phyloP scores from a whole-genome alignment of 2,888 invertebrate genomes.

The Lochmaea capreae region DNA sequence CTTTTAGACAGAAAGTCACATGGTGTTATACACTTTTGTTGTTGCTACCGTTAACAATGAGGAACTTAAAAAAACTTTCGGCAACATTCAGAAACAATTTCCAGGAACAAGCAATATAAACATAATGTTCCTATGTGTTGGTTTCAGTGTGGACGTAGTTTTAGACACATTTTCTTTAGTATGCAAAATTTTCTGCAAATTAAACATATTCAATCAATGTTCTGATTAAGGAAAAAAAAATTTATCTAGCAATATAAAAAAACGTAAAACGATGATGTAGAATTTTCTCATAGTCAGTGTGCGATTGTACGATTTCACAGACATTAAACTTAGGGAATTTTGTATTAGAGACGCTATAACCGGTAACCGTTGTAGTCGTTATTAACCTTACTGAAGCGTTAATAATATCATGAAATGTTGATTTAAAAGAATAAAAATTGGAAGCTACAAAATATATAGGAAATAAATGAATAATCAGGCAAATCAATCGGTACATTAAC shows the following conservation, averaged over 20 bases:
- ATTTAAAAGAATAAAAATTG: not conserved
- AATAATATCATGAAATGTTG: not conserved
- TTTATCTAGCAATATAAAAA: not conserved
- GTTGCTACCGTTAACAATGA: too few relatives aligned
- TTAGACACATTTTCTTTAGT: not conserved
- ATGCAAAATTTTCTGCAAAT: not conserved
- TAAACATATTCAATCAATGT: not conserved
- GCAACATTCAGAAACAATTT: too few relatives aligned
- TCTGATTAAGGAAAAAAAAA: not conserved
- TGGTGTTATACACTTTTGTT: too few relatives aligned
- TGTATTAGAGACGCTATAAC: constrained; percentile 2
- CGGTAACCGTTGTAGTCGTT: constrained; percentile 5
- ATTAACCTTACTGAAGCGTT: not conserved
- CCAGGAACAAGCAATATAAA: too few relatives aligned
- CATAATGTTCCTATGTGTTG: too few relatives aligned
- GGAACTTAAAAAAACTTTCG: too few relatives aligned
- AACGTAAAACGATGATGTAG: not conserved
- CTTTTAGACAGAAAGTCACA: too few relatives aligned
- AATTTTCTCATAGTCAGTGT: not conserved
- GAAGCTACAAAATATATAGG: not conserved
- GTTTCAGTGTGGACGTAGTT: too few relatives aligned
- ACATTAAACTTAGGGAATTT: not conserved
- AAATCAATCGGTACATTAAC: not conserved
- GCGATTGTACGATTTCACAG: not conserved
- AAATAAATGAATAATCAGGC: not conserved